Base-by-base conservation (phyloP, 2,797 vertebrate species). In the Mionectes olivaceus region DNA sequence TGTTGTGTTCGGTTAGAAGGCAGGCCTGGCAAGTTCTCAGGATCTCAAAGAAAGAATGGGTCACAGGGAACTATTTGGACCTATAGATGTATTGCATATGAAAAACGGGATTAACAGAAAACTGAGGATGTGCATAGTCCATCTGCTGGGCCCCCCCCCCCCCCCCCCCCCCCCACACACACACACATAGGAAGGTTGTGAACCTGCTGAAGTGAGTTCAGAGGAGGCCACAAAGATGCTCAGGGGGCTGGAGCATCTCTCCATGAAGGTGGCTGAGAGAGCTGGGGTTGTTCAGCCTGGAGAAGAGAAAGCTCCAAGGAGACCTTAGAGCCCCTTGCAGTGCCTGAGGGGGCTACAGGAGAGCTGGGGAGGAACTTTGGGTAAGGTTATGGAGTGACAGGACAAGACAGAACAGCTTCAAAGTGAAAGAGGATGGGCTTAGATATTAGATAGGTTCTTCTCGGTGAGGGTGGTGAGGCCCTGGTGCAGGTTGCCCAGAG, bases 91-190 rank as follows among this genome's bases (percentile, higher is more conserved):
- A 19, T 19, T 67, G 35, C 21, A 6, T 22, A 19, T 27, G 28
- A 64, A 64, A 73, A 81, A 35, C 9, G 19, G 21, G 15, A 32
- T 43, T 46, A 47, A 39, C 6, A 35, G n/a, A 22, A 65, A 70
- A 35, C 1, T 8, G 33, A 21, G 52, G 56, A 4, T 37, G 27
- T 65, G 14, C 35, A 7, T 28, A 14, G 47, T 37, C 23, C 24
- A 28, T 43, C n/a, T 75, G 56, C 41, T 55, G 35, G n/a, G n/a
- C n/a, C n/a, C n/a, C n/a, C n/a, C n/a, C n/a, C n/a, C n/a, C n/a
- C n/a, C n/a, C n/a, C n/a, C n/a, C n/a, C n/a, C 1, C 2, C 30
- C 5, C 15, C 22, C 9, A 3, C 17, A 19, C 30, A 23, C 21
- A n/a, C 50, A 17, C 13, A 23, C 27, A 30, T 9, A 23, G 61